A percentile compares a stretch with the other conserved stretches of the same genome.
Evolutionary conservation across 2,888 invertebrate genomes (phyloP).

Genomic region (Opisthograptis luteolata): DNA sequence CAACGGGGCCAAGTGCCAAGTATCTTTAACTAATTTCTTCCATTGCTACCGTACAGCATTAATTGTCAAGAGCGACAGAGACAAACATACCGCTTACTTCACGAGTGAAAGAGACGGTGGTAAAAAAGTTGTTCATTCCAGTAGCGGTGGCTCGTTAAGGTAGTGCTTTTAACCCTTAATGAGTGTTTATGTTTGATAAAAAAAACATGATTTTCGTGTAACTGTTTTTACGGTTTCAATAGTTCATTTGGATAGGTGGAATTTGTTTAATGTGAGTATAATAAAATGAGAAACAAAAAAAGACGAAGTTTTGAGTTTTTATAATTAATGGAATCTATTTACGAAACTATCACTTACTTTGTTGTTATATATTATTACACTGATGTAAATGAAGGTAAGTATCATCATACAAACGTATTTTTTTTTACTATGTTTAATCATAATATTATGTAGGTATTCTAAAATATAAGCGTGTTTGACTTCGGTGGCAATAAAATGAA

Average conservation of each 20-base stretch:
- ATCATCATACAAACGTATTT: no score
- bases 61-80: conserved; percentile 66
- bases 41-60: conserved; percentile 80
- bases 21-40: conserved; percentile 78
- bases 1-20: conserved; percentile 60
- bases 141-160: conserved; percentile 62
- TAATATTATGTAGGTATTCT: no score
- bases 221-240: conserved; percentile 48
- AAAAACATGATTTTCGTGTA: conserved; percentile 55
- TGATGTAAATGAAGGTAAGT: no score
- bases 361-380: no score
- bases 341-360: no score
- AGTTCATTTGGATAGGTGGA: conserved; percentile 11
- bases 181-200: conserved; percentile 61
- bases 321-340: no score
- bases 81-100: conserved; percentile 17
- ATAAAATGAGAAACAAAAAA: neutral
- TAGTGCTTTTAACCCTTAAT: conserved; percentile 71
- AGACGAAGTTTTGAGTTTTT: no score
- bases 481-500: no score
- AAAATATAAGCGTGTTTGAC: no score
- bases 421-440: no score
- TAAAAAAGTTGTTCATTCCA: conserved; percentile 70
- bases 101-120: conserved; percentile 44
- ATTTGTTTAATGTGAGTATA: conserved; percentile 11